Evolutionary conservation across 2,888 invertebrate genomes (phyloP).

Genomic region (Tetragonula carbonaria): DNA sequence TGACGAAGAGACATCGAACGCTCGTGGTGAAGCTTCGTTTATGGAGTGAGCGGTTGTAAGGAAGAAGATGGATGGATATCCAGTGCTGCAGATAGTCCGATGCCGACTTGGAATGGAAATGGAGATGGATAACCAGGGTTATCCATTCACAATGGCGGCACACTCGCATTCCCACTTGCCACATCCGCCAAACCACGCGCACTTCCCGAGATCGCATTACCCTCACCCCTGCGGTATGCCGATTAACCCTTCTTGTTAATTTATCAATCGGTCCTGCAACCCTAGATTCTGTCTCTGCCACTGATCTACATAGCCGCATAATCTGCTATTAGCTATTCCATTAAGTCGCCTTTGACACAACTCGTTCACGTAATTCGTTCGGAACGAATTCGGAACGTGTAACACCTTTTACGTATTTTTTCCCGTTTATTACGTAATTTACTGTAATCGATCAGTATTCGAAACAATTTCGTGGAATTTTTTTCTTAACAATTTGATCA

Average conservation of each 20-base stretch:
- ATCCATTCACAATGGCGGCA: constrained; percentile 78
- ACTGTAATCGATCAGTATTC: no score
- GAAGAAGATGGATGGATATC: constrained; percentile 80
- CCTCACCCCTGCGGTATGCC: constrained; percentile 80
- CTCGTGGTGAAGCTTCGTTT: neutral
- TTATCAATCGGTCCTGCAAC: constrained; percentile 52
- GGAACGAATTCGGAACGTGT: neutral
- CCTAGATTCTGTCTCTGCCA: constrained; percentile 26
- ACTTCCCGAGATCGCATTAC: constrained; percentile 80
- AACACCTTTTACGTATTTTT: neutral
- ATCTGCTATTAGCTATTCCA: constrained; percentile 44
- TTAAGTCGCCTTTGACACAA: constrained; percentile 5
- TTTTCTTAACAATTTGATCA: no score
- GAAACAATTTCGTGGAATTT: no score
- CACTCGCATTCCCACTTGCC: constrained; percentile 81
- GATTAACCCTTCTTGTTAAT: constrained; percentile 67
- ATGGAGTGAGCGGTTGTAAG: neutral
- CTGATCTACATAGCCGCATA: constrained; percentile 20
- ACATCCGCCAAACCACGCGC: constrained; percentile 78
- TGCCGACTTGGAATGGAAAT: constrained; percentile 80
- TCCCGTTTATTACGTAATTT: no score
- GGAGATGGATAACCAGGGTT: constrained; percentile 77
- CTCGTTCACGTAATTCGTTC: neutral
- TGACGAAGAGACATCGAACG: neutral
- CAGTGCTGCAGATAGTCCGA: constrained; percentile 82